Evolutionary conservation across 2,113 vertebrate genomes (phyloP).

Genomic region (Prionailurus bengalensis): DNA sequence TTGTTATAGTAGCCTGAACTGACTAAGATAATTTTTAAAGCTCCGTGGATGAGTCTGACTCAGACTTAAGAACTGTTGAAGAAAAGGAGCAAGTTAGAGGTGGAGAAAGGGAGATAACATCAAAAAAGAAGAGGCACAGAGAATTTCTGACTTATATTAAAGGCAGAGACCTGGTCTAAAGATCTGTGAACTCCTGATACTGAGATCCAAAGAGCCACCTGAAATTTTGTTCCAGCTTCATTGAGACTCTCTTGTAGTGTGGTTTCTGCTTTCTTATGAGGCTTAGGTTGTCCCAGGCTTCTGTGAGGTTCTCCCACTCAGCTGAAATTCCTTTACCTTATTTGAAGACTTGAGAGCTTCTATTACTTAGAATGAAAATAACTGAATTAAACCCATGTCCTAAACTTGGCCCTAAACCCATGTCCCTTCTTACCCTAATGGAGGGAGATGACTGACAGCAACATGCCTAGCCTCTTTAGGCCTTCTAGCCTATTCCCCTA

Average conservation of each 20-base stretch:
- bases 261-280: not conserved
- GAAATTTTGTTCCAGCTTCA: not conserved
- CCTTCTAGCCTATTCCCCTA: not conserved
- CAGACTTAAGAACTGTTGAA: not conserved
- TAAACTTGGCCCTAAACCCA: not conserved
- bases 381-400: not conserved
- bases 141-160: not conserved
- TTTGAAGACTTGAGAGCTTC: not conserved
- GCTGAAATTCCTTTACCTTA: not conserved
- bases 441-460: not conserved
- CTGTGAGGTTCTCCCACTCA: not conserved
- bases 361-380: not conserved
- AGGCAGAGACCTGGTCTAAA: not conserved
- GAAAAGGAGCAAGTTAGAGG: not conserved
- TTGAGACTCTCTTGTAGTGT: not conserved
- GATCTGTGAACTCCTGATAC: not conserved
- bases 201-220: not conserved
- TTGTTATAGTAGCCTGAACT: not conserved
- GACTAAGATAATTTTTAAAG: constrained; percentile 1
- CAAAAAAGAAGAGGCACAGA: not conserved
- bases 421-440: not conserved
- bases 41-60: not conserved
- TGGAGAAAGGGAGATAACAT: not conserved
- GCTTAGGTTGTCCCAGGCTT: not conserved
- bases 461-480: not conserved